phyloP scores from a whole-genome alignment of 2,113 vertebrate genomes.

The Anolis sagrei region DNA sequence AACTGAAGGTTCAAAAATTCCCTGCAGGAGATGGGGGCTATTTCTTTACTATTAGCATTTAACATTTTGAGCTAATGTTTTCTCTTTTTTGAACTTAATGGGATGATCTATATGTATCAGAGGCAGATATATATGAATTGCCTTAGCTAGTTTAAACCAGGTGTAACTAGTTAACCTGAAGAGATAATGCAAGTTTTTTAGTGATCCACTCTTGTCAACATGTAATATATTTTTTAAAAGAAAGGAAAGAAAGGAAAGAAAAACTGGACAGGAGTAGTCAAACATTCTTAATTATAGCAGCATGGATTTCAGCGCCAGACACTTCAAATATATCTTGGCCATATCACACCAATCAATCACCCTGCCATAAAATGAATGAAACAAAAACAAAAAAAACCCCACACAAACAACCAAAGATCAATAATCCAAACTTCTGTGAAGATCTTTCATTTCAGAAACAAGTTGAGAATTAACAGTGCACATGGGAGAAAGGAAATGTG shows the following conservation, averaged over 20 bases:
- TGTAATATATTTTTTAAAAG: conserved; percentile 9
- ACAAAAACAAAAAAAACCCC: background rate
- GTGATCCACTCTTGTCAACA: conserved; percentile 12
- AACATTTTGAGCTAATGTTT: background rate
- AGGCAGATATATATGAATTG: background rate
- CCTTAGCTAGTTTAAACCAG: conserved; percentile 30
- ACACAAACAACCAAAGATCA: conserved; percentile 6
- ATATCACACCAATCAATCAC: rapidly evolving
- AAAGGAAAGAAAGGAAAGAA: background rate
- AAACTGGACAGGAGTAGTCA: background rate
- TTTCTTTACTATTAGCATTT: background rate
- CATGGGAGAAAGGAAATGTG: conserved; percentile 21
- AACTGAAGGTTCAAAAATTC: too few species aligned
- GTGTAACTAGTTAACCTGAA: conserved; percentile 36
- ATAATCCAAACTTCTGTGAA: background rate
- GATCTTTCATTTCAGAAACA: background rate
- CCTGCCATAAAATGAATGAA: background rate
- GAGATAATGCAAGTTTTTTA: conserved; percentile 25
- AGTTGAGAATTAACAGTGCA: background rate
- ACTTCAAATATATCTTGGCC: rapidly evolving
- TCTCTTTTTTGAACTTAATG: background rate
- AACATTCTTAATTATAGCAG: background rate
- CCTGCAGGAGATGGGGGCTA: background rate
- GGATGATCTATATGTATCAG: background rate
- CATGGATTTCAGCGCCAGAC: background rate